Evolutionary conservation across 2,888 invertebrate species (phyloP), one percentile per base, ranked within the genome.

Genomic region (Cantharis flavilabris): DNA sequence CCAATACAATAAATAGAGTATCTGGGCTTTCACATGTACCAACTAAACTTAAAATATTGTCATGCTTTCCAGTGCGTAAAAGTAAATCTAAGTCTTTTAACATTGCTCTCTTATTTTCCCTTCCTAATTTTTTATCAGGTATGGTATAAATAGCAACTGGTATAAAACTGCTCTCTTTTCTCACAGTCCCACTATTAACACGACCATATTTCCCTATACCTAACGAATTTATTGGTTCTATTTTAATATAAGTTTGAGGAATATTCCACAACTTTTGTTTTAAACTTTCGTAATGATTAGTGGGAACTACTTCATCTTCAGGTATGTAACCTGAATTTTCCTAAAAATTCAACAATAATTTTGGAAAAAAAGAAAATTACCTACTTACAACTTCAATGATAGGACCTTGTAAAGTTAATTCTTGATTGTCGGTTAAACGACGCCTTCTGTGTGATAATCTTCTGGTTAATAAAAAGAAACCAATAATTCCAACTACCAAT

Each of bases 11-110:
- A 86, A 93, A 93, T 62, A 96, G 89, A 80, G 93, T 93, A 75
- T 95, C 94, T 9, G 92, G 91, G 11, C 93, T 94, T 85, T 96
- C 95, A 84, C 94, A 95, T 49, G 95, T 94, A 1, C 96, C 96
- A 82, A 95, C 90, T 65, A 96, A 91, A 75, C 92, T 91, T 9
- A 95, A 89, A 1, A 96, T 89, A 87, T 95, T 93, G 65, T 92
- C 92, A 86, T 95, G 94, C 75, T 91, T 91, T 80, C 92, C 93
- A 11, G 94, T 89, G 84, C 92, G 92, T 13, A 94, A 92, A 30
- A 96, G 89, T 23, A 93, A 87, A 81, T 95, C 94, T 69, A 96
- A 87, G 83, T 96, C 95, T 79, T 93, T 91, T 67, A 96, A 86
- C 89, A 93, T 89, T 64, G 86, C 84, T n/a, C 87, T 84, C 80